These are phyloP conservation scores for Bradypus variegatus DNA, from an alignment of 2,797 vertebrate species.

Conservation along the genomic window DNA sequence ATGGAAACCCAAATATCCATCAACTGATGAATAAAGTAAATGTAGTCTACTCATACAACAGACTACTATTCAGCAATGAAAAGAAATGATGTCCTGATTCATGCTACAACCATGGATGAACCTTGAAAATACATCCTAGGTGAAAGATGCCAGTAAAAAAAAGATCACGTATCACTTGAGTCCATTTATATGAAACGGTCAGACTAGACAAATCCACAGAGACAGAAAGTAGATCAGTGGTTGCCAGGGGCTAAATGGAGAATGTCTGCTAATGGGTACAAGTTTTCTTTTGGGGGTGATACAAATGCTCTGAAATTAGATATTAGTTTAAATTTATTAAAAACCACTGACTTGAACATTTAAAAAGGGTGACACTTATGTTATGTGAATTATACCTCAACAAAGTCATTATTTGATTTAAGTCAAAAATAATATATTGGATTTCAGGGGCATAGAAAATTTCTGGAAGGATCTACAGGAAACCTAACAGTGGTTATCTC, in stretches of 20 bases:
- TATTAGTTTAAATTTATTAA: not conserved
- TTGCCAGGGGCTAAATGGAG: not conserved
- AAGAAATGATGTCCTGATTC: too few relatives aligned
- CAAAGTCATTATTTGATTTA: not conserved
- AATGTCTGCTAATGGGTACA: accelerated
- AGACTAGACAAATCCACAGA: not conserved
- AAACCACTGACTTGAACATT: accelerated
- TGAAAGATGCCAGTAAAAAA: not conserved
- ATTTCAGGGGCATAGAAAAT: not conserved
- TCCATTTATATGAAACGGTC: not conserved
- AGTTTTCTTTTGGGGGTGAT: not conserved
- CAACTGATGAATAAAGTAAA: accelerated
- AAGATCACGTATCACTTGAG: not conserved
- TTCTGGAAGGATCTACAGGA: not conserved
- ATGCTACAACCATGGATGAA: accelerated
- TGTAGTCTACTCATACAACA: not conserved
- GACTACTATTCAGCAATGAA: not conserved
- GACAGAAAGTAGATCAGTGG: not conserved
- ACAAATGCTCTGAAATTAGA: not conserved
- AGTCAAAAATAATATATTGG: not conserved
- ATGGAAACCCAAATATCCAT: not conserved
- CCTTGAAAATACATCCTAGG: accelerated
- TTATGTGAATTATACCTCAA: not conserved
- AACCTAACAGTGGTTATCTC: not conserved
- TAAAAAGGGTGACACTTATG: not conserved